phyloP scores from a whole-genome alignment of 2,113 vertebrate species.

The Gymnobelideus leadbeateri region DNA sequence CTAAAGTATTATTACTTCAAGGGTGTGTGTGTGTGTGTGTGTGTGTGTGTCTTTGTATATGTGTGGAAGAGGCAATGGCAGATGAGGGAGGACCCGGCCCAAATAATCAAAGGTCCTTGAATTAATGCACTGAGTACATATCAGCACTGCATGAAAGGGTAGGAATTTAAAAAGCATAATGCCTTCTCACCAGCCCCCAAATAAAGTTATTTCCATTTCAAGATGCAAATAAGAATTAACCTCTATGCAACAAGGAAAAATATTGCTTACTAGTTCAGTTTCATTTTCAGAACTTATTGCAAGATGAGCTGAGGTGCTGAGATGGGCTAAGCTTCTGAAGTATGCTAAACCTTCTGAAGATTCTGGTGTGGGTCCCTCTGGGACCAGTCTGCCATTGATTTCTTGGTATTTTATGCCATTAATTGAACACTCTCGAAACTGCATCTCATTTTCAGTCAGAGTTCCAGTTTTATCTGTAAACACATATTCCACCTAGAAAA shows the following conservation, averaged over 20 bases:
- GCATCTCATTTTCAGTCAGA: conserved; percentile 99
- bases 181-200: background rate
- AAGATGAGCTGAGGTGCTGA: conserved; percentile 69
- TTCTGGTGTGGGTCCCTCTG: conserved; percentile 93
- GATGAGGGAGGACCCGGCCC: background rate
- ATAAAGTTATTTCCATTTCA: conserved; percentile 42
- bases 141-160: conserved; percentile 40
- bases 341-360: conserved; percentile 85
- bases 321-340: conserved; percentile 64
- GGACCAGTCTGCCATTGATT: conserved; percentile 93
- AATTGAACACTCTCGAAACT: conserved; percentile 97
- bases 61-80: too few species aligned
- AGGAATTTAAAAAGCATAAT: conserved; percentile 38
- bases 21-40: too few species aligned
- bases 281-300: conserved; percentile 70
- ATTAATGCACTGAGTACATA: background rate
- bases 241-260: conserved; percentile 57
- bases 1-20: background rate
- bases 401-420: conserved; percentile 97
- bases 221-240: conserved; percentile 1
- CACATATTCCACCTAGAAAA: conserved; percentile 94
- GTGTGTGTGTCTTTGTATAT: too few species aligned
- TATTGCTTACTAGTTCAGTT: conserved; percentile 73
- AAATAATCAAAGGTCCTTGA: background rate
- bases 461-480: conserved; percentile 99